Evolutionary conservation across 2,888 invertebrate species (phyloP).

Genomic region (Iphiclides podalirius): DNA sequence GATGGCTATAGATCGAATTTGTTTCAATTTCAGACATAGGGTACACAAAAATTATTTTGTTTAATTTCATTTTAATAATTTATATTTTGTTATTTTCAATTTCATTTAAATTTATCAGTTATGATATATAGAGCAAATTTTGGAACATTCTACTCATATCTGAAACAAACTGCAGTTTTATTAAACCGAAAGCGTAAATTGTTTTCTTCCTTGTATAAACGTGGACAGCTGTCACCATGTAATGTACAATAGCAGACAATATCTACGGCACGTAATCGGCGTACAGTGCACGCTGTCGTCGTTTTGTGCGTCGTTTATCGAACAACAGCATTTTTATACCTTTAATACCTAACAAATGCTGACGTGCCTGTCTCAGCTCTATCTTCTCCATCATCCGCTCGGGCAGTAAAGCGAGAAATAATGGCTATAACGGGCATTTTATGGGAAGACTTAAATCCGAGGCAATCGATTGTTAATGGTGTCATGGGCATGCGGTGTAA

Average conservation of each 20-base stretch:
- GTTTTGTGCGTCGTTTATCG: neutral
- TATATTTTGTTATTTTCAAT: too few species aligned
- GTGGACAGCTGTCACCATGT: too few species aligned
- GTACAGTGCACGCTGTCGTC: neutral
- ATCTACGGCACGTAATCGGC: too few species aligned
- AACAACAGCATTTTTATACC: neutral
- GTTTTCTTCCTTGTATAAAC: too few species aligned
- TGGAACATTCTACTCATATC: too few species aligned
- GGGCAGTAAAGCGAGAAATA: neutral
- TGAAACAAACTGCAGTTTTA: too few species aligned
- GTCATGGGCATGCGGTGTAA: conserved; percentile 11
- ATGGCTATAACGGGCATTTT: conserved; percentile 1
- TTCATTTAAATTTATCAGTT: too few species aligned
- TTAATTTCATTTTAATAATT: too few species aligned
- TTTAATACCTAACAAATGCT: neutral
- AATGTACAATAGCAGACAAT: neutral
- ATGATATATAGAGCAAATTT: too few species aligned
- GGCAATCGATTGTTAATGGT: conserved; percentile 22
- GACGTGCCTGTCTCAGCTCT: neutral
- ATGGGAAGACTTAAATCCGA: conserved; percentile 15
- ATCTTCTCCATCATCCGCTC: neutral
- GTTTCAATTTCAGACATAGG: too few species aligned
- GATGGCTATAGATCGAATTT: neutral
- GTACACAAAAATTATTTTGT: too few species aligned
- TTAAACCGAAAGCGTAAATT: too few species aligned